Evolutionary conservation across 2,888 invertebrate species (phyloP).

Genomic region (Heteropelma amictum): DNA sequence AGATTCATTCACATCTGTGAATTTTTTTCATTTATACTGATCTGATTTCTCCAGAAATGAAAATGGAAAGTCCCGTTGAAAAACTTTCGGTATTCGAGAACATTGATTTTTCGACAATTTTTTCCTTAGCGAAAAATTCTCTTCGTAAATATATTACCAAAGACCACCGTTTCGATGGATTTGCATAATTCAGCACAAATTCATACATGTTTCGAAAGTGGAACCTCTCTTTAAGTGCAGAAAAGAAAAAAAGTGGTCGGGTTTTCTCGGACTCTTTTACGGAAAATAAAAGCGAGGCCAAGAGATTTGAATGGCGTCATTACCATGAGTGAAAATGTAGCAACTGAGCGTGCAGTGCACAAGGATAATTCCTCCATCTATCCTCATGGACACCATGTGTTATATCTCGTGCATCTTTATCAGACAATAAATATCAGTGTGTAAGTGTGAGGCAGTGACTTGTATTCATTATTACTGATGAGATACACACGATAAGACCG

Average conservation of each 20-base stretch:
- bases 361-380: background rate
- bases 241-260: background rate
- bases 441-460: no score
- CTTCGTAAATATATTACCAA: no score
- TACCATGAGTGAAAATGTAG: slow-evolving; percentile 66
- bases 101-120: no score
- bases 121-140: no score
- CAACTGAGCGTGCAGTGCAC: slow-evolving; percentile 40
- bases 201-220: slow-evolving; percentile 3
- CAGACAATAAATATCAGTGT: background rate
- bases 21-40: no score
- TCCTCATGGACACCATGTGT: background rate
- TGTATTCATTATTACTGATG: no score
- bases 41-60: no score
- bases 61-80: no score
- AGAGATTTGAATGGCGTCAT: slow-evolving; percentile 55
- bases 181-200: background rate
- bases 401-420: background rate
- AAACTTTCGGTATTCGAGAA: no score
- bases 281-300: slow-evolving; percentile 33
- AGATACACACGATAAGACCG: no score
- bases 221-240: slow-evolving; percentile 7
- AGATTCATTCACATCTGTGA: no score
- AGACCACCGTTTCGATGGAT: no score
- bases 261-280: slow-evolving; percentile 19